These are phyloP conservation scores for Tapirus terrestris DNA, from an alignment of 2,113 vertebrate genomes.

Conservation along the genomic window DNA sequence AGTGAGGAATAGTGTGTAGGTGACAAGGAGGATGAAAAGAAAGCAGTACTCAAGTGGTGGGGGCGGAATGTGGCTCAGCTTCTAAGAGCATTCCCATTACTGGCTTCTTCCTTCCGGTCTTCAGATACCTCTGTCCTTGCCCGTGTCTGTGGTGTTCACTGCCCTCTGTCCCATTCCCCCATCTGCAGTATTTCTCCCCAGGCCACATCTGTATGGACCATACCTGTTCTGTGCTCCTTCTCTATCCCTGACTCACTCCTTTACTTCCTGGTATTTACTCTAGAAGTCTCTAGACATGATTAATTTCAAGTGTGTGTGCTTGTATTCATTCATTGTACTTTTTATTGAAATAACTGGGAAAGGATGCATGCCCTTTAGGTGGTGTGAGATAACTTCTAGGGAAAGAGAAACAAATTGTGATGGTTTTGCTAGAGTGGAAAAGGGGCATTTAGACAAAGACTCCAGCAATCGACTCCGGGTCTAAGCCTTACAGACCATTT, in stretches of 20 bases:
- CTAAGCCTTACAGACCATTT: background rate
- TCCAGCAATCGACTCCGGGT: background rate
- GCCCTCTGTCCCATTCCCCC: background rate
- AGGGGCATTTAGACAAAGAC: background rate
- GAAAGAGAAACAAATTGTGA: background rate
- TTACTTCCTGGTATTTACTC: background rate
- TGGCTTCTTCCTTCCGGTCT: background rate
- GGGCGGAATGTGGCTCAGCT: background rate
- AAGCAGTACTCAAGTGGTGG: background rate
- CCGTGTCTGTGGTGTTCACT: background rate
- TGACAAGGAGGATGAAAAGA: background rate
- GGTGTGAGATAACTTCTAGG: background rate
- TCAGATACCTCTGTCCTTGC: background rate
- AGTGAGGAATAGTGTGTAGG: background rate
- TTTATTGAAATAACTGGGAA: constrained; percentile 39
- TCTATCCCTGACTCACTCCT: background rate
- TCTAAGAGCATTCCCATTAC: background rate
- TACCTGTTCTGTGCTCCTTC: background rate
- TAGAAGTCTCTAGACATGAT: background rate
- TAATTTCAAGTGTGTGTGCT: background rate
- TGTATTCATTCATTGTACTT: background rate
- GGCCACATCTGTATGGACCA: background rate
- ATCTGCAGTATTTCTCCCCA: background rate
- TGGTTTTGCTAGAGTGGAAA: background rate
- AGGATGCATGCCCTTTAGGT: background rate